These are phyloP conservation scores for Nibea coibor DNA, from an alignment of 2,113 vertebrate genomes.

Conservation along the genomic window DNA sequence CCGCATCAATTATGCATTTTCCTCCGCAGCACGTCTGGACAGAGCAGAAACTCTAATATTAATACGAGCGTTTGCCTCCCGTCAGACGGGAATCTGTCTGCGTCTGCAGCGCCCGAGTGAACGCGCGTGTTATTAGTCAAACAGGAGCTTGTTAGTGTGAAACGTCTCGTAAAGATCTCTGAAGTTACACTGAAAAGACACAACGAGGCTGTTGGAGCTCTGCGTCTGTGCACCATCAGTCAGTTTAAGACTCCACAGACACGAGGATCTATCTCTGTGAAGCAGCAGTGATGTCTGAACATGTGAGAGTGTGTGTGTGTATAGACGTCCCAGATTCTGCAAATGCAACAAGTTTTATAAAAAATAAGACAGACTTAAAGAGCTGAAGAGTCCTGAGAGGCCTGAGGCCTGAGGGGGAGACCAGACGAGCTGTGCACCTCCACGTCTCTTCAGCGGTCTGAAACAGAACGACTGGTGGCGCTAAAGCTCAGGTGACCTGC, in stretches of 20 bases:
- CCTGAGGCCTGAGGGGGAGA: too few relatives aligned
- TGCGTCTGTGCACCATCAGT: conserved; percentile 3
- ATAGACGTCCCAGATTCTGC: too few relatives aligned
- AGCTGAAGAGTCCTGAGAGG: too few relatives aligned
- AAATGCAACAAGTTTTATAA: too few relatives aligned
- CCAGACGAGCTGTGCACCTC: too few relatives aligned
- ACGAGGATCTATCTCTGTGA: not conserved
- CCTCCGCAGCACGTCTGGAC: conserved; percentile 40
- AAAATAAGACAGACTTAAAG: too few relatives aligned
- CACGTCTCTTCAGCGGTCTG: too few relatives aligned
- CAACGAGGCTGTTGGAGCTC: not conserved
- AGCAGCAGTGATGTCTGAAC: not conserved
- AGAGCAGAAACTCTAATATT: conserved; percentile 53
- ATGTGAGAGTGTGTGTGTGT: not conserved
- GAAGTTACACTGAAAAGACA: not conserved
- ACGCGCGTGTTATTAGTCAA: conserved; percentile 2
- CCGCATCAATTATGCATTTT: conserved; percentile 63
- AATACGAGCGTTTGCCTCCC: conserved; percentile 10
- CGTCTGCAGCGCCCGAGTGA: not conserved
- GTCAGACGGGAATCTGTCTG: not conserved
- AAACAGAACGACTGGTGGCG: too few relatives aligned
- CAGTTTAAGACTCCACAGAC: not conserved
- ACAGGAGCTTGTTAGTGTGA: conserved; percentile 25
- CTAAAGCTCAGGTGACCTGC: too few relatives aligned
- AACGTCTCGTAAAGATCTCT: not conserved